Evolutionary conservation across 2,797 vertebrate species (phyloP).

Genomic region (Huso huso): DNA sequence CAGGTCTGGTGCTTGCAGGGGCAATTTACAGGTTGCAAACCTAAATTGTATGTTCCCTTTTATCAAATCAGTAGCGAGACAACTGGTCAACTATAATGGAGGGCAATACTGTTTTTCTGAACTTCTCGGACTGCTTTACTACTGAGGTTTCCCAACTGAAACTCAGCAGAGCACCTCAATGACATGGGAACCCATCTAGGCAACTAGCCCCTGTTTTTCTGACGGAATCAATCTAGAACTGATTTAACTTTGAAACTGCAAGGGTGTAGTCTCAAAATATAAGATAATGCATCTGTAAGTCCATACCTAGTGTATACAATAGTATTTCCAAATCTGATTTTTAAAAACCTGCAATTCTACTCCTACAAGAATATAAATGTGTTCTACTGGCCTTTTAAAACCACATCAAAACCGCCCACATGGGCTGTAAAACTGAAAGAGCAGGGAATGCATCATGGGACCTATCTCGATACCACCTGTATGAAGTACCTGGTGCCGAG

Average conservation of each 20-base stretch:
- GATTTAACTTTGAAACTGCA: background rate
- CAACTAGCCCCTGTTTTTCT: background rate
- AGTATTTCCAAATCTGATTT: background rate
- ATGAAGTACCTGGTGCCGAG: constrained; percentile 2
- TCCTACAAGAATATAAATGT: constrained; percentile 10
- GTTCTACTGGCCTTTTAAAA: constrained; percentile 10
- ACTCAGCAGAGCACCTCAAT: too few relatives aligned
- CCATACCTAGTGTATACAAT: background rate
- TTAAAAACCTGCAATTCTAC: background rate
- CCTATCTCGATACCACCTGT: background rate
- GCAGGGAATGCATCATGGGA: background rate
- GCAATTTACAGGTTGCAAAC: constrained; percentile 6
- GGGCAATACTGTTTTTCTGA: background rate
- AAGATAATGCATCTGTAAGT: too few relatives aligned
- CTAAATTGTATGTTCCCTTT: constrained; percentile 11
- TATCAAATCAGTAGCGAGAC: constrained; percentile 19
- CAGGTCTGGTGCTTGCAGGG: constrained; percentile 12
- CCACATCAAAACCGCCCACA: background rate
- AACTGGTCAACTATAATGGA: background rate
- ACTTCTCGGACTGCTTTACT: background rate
- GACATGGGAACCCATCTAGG: background rate
- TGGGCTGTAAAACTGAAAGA: constrained; percentile 8
- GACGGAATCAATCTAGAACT: background rate
- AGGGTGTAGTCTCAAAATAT: too few relatives aligned
- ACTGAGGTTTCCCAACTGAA: too few relatives aligned